Base-by-base conservation (phyloP, 2,113 vertebrate species). In the Helogale parvula region DNA sequence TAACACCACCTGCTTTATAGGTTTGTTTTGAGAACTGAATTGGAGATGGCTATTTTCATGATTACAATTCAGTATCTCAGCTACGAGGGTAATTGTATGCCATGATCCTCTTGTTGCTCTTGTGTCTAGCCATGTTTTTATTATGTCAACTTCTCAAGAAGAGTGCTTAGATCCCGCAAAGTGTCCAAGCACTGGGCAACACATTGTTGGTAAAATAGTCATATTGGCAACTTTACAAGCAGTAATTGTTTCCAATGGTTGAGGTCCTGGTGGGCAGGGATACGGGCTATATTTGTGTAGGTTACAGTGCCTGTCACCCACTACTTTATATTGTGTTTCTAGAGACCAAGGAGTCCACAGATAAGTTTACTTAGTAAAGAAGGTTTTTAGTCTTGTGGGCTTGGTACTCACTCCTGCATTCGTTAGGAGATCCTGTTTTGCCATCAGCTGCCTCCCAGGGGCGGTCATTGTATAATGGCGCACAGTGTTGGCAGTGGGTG, bases 391-490 rank as follows among this genome's bases (percentile, higher is more conserved):
- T 6, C 0, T 7, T 57, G 71, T 38, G 13, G 7, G 38, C 35
- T 57, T 47, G 63, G 13, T 97, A 99, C 99, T 99, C 98, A 99
- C 99, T 99, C 97, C 96, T 99, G 97, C 99, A 99, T 97, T 99
- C 99, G 13, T 98, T 99, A 10, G 99, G 99, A 1, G 99, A 99
- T 96, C 99, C 99, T 0, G 99, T 99, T 96, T 99, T 98, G 74
- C 99, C 99, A 1, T 99, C 98, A 0, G 99, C 99, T n/a, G 99
- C 99, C 98, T 99, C 99, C 99, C 99, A 99, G 1, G 99, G 99
- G 45, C 98, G 99, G 98, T 99, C 99, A 0, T 99, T 99, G 98
- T 99, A 99, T 84, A 99, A 98, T 0, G 99, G 98, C 74, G 99
- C 98, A 1, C 99, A 99, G 60, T 96, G 98, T 96, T 99, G 99